Evolutionary conservation across 2,797 vertebrate genomes (phyloP).

Genomic region (Dendrocincla tyrannina): DNA sequence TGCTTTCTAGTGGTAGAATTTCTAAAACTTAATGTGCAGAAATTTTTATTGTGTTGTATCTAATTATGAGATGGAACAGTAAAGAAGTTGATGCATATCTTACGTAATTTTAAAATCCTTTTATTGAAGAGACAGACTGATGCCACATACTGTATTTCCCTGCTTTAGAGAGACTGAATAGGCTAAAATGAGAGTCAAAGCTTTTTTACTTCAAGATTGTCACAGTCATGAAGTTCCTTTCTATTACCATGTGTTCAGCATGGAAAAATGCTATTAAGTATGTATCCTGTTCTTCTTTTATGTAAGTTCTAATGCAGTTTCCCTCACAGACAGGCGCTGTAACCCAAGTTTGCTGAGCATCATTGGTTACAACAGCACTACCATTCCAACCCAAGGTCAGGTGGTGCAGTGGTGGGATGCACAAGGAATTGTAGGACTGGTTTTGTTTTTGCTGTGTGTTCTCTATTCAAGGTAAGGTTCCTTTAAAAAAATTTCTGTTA

Average conservation of each 20-base stretch:
- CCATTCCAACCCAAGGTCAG: constrained; percentile 76
- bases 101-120: not conserved
- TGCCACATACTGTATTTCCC: not conserved
- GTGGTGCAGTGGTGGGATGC: constrained; percentile 98
- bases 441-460: constrained; percentile 95
- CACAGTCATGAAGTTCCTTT: not conserved
- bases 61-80: not conserved
- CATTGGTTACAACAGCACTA: constrained; percentile 92
- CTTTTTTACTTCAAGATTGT: not conserved
- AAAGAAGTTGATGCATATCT: not conserved
- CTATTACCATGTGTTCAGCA: not conserved
- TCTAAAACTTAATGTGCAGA: not conserved
- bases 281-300: not conserved
- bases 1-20: not conserved
- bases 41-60: not conserved
- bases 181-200: not conserved
- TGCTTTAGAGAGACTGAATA: not conserved
- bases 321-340: constrained; percentile 86
- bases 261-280: not conserved
- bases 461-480: constrained; percentile 92
- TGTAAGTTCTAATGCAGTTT: not conserved
- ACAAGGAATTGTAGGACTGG: constrained; percentile 93
- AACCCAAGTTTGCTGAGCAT: constrained; percentile 95
- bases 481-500: not conserved
- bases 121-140: not conserved